Evolutionary conservation across 2,797 vertebrate genomes (phyloP).

Genomic region (Threskiornis aethiopicus): DNA sequence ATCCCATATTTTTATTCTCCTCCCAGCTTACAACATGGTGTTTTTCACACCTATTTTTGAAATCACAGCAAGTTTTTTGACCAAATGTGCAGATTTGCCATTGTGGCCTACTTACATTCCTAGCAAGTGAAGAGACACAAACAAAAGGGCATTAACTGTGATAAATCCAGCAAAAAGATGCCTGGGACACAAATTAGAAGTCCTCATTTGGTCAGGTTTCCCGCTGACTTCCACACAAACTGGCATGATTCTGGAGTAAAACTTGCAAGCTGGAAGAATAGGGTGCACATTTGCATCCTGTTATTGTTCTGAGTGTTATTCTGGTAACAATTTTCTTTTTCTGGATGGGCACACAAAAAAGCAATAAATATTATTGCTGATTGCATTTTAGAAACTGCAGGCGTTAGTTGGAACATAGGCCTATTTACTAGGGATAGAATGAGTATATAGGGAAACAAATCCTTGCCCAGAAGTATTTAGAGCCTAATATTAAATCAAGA

Average conservation of each 20-base stretch:
- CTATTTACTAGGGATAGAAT: neutral
- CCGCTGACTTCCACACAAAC: neutral
- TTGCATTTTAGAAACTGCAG: neutral
- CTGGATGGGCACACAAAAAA: neutral
- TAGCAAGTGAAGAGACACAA: neutral
- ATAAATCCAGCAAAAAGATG: neutral
- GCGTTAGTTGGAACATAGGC: neutral
- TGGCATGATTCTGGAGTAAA: neutral
- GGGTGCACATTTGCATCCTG: neutral
- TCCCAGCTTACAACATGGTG: neutral
- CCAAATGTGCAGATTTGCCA: neutral
- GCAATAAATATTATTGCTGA: neutral
- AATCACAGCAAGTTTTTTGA: neutral
- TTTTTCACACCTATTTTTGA: neutral
- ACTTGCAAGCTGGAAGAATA: neutral
- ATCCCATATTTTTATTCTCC: neutral
- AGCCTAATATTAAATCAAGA: conserved; percentile 6
- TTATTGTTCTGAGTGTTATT: neutral
- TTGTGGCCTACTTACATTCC: neutral
- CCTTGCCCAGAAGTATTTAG: conserved; percentile 19
- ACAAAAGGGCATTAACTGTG: neutral
- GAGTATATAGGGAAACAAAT: neutral
- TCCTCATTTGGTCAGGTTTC: conserved; percentile 23
- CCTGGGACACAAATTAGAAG: neutral
- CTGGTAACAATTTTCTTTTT: conserved; percentile 21